Percentiles rank a stretch among this genome's conserved stretches.
Conservation (phyloP, 2,797 vertebrate species). For the Macroramphosus scolopax region DNA sequence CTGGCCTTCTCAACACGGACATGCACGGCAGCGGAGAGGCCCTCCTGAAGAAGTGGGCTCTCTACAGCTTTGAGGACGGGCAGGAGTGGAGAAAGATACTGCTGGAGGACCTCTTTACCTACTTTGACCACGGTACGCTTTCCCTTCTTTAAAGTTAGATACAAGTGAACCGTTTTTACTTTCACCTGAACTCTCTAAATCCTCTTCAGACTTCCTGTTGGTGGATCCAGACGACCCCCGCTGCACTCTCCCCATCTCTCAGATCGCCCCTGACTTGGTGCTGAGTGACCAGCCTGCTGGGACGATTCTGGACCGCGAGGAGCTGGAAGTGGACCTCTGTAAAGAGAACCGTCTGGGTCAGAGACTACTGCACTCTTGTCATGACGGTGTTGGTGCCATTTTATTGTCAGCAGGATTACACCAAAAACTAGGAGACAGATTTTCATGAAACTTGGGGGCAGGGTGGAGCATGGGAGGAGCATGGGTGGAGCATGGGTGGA, state of each 20-base stretch:
- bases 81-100: slow-evolving; percentile 86
- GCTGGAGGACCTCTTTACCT: slow-evolving; percentile 88
- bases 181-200: background rate
- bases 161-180: too few relatives aligned
- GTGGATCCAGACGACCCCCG: slow-evolving; percentile 81
- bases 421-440: too few relatives aligned
- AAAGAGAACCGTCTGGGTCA: slow-evolving; percentile 88
- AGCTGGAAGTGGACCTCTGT: slow-evolving; percentile 84
- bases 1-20: slow-evolving; percentile 89
- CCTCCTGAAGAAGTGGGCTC: slow-evolving; percentile 93
- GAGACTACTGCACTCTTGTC: too few relatives aligned
- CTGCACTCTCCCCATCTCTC: slow-evolving; percentile 85
- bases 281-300: slow-evolving; percentile 89
- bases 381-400: too few relatives aligned
- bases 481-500: too few relatives aligned
- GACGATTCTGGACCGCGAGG: slow-evolving; percentile 84
- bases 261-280: slow-evolving; percentile 91
- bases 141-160: background rate
- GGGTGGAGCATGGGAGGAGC: too few relatives aligned
- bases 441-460: too few relatives aligned
- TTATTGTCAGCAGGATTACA: too few relatives aligned
- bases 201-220: slow-evolving; percentile 83
- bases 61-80: slow-evolving; percentile 90
- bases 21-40: slow-evolving; percentile 90
- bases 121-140: slow-evolving; percentile 80